Evolutionary conservation across 1,140 invertebrate genomes (phyloP).

Genomic region (Callitettix versicolor): DNA sequence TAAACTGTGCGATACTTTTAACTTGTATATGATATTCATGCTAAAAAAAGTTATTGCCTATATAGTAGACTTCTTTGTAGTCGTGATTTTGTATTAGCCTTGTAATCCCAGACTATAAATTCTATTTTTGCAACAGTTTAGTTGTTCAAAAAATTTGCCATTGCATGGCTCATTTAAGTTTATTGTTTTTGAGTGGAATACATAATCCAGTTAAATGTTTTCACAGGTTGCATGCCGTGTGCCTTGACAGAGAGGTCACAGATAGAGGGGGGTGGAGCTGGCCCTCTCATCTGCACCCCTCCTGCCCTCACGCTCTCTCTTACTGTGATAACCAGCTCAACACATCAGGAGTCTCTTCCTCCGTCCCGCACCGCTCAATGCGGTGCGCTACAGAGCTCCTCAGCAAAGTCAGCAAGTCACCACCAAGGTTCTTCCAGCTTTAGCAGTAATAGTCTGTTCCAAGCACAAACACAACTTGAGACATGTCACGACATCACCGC

Average conservation of each 20-base stretch:
- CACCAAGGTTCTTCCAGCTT: slow-evolving; percentile 24
- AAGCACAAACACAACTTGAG: neutral
- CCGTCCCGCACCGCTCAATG: slow-evolving; percentile 37
- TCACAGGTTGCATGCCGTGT: slow-evolving; percentile 19
- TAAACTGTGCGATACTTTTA: too few relatives aligned
- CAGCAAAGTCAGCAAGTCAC: slow-evolving; percentile 21
- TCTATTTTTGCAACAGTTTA: too few relatives aligned
- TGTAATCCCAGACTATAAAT: too few relatives aligned
- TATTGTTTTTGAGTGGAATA: too few relatives aligned
- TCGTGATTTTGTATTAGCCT: too few relatives aligned
- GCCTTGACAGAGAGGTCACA: slow-evolving; percentile 12
- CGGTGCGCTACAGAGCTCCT: slow-evolving; percentile 17
- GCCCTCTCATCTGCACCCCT: slow-evolving; percentile 29
- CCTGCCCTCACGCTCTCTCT: slow-evolving; percentile 24
- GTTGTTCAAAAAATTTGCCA: too few relatives aligned
- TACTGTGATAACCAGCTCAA: slow-evolving; percentile 69
- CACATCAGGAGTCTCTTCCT: slow-evolving; percentile 30
- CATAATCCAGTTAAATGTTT: too few relatives aligned
- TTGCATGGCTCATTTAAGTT: too few relatives aligned
- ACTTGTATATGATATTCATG: too few relatives aligned
- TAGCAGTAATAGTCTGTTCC: slow-evolving; percentile 26
- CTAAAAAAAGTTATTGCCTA: too few relatives aligned
- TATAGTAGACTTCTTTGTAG: too few relatives aligned
- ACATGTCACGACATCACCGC: neutral
- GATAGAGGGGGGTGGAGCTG: slow-evolving; percentile 35